phyloP scores from a whole-genome alignment of 1,140 invertebrate species.

The Hydropsyche tenuis region DNA sequence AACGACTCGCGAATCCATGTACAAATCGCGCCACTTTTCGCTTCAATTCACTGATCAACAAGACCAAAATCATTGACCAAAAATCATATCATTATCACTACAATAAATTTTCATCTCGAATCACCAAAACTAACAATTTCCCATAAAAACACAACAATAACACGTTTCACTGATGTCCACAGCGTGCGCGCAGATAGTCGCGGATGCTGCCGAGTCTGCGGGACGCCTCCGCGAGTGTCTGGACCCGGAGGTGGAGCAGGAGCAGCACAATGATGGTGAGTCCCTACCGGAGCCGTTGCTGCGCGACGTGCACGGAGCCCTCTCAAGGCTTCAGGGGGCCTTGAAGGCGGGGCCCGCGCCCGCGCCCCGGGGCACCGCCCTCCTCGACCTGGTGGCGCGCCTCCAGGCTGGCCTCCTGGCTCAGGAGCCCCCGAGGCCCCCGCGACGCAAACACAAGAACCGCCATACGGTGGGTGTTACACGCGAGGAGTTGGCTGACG shows the following conservation, averaged over 20 bases:
- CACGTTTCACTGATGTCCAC: too few relatives aligned
- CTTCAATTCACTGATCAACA: too few relatives aligned
- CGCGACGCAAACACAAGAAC: slow-evolving; percentile 59
- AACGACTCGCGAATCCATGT: too few relatives aligned
- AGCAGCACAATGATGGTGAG: slow-evolving; percentile 56
- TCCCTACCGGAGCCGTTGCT: slow-evolving; percentile 66
- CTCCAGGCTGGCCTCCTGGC: slow-evolving; percentile 73
- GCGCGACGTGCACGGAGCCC: slow-evolving; percentile 78
- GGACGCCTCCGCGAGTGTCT: slow-evolving; percentile 50
- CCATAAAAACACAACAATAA: too few relatives aligned
- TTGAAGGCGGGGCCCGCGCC: slow-evolving; percentile 66
- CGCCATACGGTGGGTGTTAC: slow-evolving; percentile 83
- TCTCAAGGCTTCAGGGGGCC: slow-evolving; percentile 75
- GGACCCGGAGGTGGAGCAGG: slow-evolving; percentile 50
- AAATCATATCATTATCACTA: too few relatives aligned
- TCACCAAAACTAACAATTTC: too few relatives aligned
- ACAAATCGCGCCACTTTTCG: too few relatives aligned
- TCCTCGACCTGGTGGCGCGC: slow-evolving; percentile 76
- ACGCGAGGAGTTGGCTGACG: slow-evolving; percentile 76
- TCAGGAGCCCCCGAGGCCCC: slow-evolving; percentile 52
- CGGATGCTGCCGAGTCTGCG: slow-evolving; percentile 59
- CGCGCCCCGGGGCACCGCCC: slow-evolving; percentile 63
- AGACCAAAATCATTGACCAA: too few relatives aligned
- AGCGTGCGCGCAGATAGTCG: slow-evolving; percentile 68
- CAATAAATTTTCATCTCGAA: too few relatives aligned